phyloP scores from a whole-genome alignment of 2,888 invertebrate species.

The Furcula furcula region DNA sequence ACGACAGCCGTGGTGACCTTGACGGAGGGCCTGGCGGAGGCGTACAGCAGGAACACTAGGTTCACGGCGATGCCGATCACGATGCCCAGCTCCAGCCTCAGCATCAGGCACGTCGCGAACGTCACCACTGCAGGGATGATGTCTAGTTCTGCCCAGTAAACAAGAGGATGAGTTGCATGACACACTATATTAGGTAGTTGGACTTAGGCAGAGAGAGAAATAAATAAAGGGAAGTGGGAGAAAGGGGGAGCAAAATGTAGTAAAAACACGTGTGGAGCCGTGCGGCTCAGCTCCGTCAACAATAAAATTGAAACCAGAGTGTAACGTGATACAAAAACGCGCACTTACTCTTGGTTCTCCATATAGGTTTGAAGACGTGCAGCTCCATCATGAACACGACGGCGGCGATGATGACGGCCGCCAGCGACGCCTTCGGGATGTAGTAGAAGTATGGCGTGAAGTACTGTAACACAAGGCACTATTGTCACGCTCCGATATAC shows the following conservation, averaged over 20 bases:
- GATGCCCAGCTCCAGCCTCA: conserved; percentile 94
- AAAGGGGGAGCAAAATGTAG: too few relatives aligned
- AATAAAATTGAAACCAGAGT: too few relatives aligned
- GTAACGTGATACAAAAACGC: conserved; percentile 3
- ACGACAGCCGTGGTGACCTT: conserved; percentile 85
- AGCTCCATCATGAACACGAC: conserved; percentile 93
- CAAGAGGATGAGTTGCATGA: too few relatives aligned
- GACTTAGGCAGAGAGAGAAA: too few relatives aligned
- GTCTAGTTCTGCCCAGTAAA: conserved; percentile 86
- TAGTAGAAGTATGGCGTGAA: conserved; percentile 92
- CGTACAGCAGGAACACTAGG: conserved; percentile 90
- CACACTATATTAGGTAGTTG: too few relatives aligned
- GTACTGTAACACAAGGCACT: conserved; percentile 82
- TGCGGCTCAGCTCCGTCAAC: too few relatives aligned
- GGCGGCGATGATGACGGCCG: conserved; percentile 92
- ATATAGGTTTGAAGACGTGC: conserved; percentile 89
- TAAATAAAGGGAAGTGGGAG: too few relatives aligned
- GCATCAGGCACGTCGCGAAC: conserved; percentile 88
- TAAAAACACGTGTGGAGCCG: too few relatives aligned
- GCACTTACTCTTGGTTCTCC: conserved; percentile 88
- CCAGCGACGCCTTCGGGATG: conserved; percentile 89
- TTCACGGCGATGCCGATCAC: conserved; percentile 91
- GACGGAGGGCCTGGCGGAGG: conserved; percentile 91
- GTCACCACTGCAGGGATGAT: conserved; percentile 91
- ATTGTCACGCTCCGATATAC: too few relatives aligned